These are phyloP conservation scores for Nezara viridula DNA, from an alignment of 2,888 invertebrate species.

Conservation along the genomic window DNA sequence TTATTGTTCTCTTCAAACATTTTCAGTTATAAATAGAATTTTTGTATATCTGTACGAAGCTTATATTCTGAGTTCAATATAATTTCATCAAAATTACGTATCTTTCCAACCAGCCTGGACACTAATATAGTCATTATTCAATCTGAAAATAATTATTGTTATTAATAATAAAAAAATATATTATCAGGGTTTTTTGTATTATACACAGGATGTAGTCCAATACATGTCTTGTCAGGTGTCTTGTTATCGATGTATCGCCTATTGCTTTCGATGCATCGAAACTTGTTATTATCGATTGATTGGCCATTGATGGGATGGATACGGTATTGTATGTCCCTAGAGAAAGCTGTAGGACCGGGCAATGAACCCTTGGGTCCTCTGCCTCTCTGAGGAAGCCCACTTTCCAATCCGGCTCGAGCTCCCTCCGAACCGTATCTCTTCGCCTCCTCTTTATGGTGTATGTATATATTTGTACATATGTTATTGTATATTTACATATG, in stretches of 20 bases:
- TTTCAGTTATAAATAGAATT: no score
- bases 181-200: no score
- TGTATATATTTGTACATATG: background rate
- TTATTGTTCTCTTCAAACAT: no score
- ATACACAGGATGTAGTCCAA: no score
- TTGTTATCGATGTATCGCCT: background rate
- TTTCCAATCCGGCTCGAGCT: constrained; percentile 51
- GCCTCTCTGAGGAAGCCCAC: background rate
- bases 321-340: background rate
- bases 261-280: background rate
- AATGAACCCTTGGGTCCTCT: constrained; percentile 52
- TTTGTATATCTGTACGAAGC: no score
- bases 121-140: no score
- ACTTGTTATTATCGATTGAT: background rate
- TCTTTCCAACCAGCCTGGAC: no score
- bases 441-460: background rate
- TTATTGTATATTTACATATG: background rate
- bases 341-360: constrained; percentile 45
- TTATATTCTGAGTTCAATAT: no score
- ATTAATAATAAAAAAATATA: no score
- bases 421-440: constrained; percentile 21
- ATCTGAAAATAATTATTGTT: no score
- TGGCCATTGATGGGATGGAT: background rate
- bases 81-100: no score
- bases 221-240: background rate